Conservation (phyloP, 2,888 invertebrate species). For the Parnassius apollo region DNA sequence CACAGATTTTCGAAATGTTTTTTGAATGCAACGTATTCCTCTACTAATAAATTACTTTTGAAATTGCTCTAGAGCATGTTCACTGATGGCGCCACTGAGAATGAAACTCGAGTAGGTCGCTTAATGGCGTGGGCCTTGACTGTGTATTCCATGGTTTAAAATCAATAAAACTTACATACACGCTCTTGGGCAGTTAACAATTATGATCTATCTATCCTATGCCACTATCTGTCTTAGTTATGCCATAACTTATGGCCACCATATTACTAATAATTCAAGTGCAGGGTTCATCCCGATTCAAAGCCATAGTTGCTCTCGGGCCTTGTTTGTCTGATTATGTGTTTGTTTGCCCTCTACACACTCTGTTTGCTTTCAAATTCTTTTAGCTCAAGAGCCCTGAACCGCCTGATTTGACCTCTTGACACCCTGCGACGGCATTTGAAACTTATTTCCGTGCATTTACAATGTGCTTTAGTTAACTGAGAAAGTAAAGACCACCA, state of each 20-base stretch:
- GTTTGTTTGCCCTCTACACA: constrained; percentile 55
- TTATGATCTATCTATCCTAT: not conserved
- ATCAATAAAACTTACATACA: too few relatives aligned
- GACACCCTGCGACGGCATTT: constrained; percentile 34
- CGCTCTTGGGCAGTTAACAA: too few relatives aligned
- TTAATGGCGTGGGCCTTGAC: too few relatives aligned
- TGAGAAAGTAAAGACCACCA: constrained; percentile 19
- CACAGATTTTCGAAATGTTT: too few relatives aligned
- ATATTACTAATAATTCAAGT: constrained; percentile 37
- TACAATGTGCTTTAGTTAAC: constrained; percentile 10
- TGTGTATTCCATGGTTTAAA: too few relatives aligned
- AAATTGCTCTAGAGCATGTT: too few relatives aligned
- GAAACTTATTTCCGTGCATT: constrained; percentile 7
- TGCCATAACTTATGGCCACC: constrained; percentile 7
- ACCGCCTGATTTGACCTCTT: constrained; percentile 42
- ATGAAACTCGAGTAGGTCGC: too few relatives aligned
- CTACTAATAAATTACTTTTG: too few relatives aligned
- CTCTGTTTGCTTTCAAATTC: constrained; percentile 67
- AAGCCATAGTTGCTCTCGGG: constrained; percentile 31
- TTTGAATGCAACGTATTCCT: too few relatives aligned
- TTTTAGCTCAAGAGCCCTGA: constrained; percentile 43
- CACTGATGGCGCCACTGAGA: too few relatives aligned
- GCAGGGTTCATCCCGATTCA: constrained; percentile 41
- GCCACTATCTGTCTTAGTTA: not conserved
- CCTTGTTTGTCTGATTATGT: constrained; percentile 42